Evolutionary conservation across 2,113 vertebrate genomes (phyloP).

Genomic region (Sapajus apella): DNA sequence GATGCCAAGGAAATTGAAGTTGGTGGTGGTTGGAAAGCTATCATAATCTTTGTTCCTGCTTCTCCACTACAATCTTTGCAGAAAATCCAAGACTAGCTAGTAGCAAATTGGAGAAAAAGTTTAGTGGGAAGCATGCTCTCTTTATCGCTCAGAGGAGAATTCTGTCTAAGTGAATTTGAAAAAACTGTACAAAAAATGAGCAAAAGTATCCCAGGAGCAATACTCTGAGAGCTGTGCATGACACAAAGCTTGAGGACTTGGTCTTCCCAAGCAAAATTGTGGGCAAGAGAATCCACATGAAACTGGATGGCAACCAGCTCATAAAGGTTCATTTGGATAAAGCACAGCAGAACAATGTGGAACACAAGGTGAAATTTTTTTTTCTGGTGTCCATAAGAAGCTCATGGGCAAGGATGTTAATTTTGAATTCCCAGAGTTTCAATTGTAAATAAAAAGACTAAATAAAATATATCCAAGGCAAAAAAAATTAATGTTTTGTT

Average conservation of each 20-base stretch:
- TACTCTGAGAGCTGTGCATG: constrained; percentile 95
- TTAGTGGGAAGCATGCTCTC: too few species aligned
- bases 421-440: constrained; percentile 99
- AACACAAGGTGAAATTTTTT: too few species aligned
- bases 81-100: too few species aligned
- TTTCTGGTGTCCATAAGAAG: too few species aligned
- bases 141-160: too few species aligned
- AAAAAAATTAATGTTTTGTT: background rate
- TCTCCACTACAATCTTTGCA: too few species aligned
- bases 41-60: too few species aligned
- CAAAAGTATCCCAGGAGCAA: constrained; percentile 42
- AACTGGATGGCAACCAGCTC: constrained; percentile 95
- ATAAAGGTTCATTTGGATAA: constrained; percentile 99
- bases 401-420: constrained; percentile 98
- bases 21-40: too few species aligned
- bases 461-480: constrained; percentile 90
- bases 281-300: constrained; percentile 92
- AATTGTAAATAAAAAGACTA: constrained; percentile 92
- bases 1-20: too few species aligned
- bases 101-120: too few species aligned
- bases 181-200: too few species aligned
- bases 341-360: constrained; percentile 77
- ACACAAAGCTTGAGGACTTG: constrained; percentile 97
- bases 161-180: too few species aligned
- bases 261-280: constrained; percentile 89